phyloP scores from a whole-genome alignment of 1,140 invertebrate genomes.

The Dinoponera quadriceps region DNA sequence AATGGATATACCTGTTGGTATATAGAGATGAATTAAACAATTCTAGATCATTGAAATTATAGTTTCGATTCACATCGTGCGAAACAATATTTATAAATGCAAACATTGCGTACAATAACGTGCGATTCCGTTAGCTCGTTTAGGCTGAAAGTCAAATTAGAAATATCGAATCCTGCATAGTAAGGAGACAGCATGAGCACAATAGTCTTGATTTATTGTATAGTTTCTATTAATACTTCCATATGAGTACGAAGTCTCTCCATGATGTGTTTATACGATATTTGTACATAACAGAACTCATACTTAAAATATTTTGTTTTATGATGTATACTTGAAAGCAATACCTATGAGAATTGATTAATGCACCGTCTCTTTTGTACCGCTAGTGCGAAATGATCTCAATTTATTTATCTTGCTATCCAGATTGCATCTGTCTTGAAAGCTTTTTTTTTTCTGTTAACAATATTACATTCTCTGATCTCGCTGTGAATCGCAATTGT shows the following conservation, averaged over 20 bases:
- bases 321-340: slow-evolving; percentile 14
- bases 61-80: slow-evolving; percentile 26
- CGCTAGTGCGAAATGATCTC: slow-evolving; percentile 24
- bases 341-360: background rate
- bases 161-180: slow-evolving; percentile 13
- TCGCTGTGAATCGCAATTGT: slow-evolving; percentile 12
- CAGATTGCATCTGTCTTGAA: background rate
- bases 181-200: slow-evolving; percentile 9
- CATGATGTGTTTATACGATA: slow-evolving; percentile 47
- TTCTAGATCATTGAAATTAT: slow-evolving; percentile 37
- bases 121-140: slow-evolving; percentile 46
- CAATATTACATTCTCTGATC: background rate
- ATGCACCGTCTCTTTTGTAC: no score
- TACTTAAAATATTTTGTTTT: slow-evolving; percentile 38
- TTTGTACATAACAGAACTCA: slow-evolving; percentile 40
- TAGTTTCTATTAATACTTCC: slow-evolving; percentile 54
- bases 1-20: slow-evolving; percentile 60
- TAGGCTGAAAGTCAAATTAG: slow-evolving; percentile 6
- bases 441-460: background rate
- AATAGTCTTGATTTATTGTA: slow-evolving; percentile 34
- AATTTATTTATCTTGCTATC: slow-evolving; percentile 26
- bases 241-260: slow-evolving; percentile 50
- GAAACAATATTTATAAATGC: background rate
- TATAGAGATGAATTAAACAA: slow-evolving; percentile 50
- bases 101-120: slow-evolving; percentile 5